phyloP scores from a whole-genome alignment of 2,113 vertebrate species.

The Istiophorus platypterus region DNA sequence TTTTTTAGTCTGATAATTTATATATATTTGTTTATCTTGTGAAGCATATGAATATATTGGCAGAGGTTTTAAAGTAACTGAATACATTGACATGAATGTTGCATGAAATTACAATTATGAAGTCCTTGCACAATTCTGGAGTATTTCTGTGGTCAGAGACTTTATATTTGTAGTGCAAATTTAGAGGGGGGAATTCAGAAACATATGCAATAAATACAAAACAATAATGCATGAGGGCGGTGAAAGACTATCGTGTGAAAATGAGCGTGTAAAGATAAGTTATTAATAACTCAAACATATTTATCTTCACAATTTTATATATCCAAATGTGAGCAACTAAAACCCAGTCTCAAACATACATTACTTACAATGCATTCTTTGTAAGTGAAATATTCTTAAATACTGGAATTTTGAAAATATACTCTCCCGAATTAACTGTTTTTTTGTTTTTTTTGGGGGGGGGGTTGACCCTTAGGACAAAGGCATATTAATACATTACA shows the following conservation, averaged over 20 bases:
- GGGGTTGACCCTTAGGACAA: not conserved
- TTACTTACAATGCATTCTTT: too few relatives aligned
- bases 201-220: not conserved
- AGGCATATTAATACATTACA: not conserved
- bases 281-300: too few relatives aligned
- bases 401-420: not conserved
- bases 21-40: constrained; percentile 16
- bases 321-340: too few relatives aligned
- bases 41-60: not conserved
- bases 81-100: not conserved
- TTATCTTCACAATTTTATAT: too few relatives aligned
- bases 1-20: constrained; percentile 18
- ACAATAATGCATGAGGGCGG: not conserved
- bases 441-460: too few relatives aligned
- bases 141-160: not conserved
- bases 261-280: too few relatives aligned
- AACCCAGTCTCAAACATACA: too few relatives aligned
- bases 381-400: too few relatives aligned
- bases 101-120: not conserved
- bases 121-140: too few relatives aligned
- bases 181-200: not conserved
- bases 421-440: too few relatives aligned
- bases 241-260: too few relatives aligned
- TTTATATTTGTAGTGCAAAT: not conserved
- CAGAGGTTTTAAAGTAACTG: not conserved